Base-by-base conservation (phyloP, 2,113 vertebrate genomes). In the Scolopax mira region DNA sequence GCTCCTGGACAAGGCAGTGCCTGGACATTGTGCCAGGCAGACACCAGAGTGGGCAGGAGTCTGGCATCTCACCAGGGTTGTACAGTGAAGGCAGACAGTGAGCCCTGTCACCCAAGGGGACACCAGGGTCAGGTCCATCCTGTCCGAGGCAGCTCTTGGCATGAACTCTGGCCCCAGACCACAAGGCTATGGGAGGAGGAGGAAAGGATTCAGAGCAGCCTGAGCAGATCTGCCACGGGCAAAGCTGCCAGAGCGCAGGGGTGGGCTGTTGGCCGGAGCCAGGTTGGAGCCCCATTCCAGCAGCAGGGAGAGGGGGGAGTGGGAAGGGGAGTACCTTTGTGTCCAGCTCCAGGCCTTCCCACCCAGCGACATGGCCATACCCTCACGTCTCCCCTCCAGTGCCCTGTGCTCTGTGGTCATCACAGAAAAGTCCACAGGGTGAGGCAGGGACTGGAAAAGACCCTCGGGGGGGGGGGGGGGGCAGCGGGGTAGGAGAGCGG, bases 121-220 rank as follows among this genome's bases (percentile, higher is more conserved):
- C 5, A 0, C 21, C 0, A 0, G 13, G 27, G 25, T 11, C 65
- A 31, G 37, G 35, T n/a, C 41, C 46, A 41, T 48, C 1, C 0
- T 39, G 52, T 21, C 48, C 18, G 39, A 4, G 3, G 31, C 19
- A 25, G 52, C 49, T 72, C 67, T 39, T 54, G 44, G 60, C 72
- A 49, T 5, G 9, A 66, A 49, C 48, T 33, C 62, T 85, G 66
- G 71, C 54, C 37, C 62, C 5, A 1, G 39, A 33, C 14, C 46
- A 30, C 49, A 37, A 48, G 42, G 55, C 22, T 70, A 7, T 4
- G 6, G 31, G 18, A 11, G 51, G 51, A 16, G 51, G 27, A 54
- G 52, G 28, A 18, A 28, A 18, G 5, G 2, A 0, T 28, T 88
- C 66, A 61, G 82, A 82, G 69, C 33, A 67, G 49, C 24, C 82